Base-by-base conservation (phyloP, 23 tunicate species). In the Trididemnum clinides region DNA sequence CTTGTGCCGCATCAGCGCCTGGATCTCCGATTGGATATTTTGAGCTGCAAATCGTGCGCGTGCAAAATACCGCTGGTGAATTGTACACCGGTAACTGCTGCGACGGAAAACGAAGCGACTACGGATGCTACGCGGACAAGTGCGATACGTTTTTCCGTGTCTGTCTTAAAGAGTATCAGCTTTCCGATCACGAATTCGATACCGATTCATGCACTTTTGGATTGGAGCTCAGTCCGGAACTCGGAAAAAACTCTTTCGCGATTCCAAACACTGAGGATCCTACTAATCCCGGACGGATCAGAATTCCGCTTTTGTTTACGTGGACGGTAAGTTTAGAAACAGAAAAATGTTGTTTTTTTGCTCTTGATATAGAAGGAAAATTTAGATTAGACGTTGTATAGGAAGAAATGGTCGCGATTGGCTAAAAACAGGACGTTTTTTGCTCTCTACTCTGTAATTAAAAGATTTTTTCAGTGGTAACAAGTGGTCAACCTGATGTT, bases 301-400 rank as follows among this genome's bases (percentile, higher is more conserved):
- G 59, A 63, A 89, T 97, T 2, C 86, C 88, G 15, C 85, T 97
- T 30, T 12, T 33, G 64, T 88, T 82, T 63, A 87, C 93, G 4
- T 97, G 99, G 99, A 89, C 88, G 95, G 99, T 97, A 72, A 85
- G 99, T 83, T 38, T 4, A 62, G 15, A n/a, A n/a, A n/a, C n/a
- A n/a, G n/a, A n/a, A n/a, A n/a, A n/a, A n/a, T n/a, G n/a, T n/a
- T n/a, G n/a, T n/a, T n/a, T n/a, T n/a, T n/a, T n/a, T n/a, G n/a
- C n/a, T n/a, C n/a, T n/a, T n/a, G n/a, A n/a, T n/a, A n/a, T n/a
- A n/a, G n/a, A n/a, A n/a, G n/a, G n/a, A n/a, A n/a, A n/a, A n/a
- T n/a, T n/a, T n/a, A n/a, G n/a, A n/a, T n/a, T n/a, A n/a, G n/a
- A n/a, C n/a, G n/a, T n/a, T n/a, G n/a, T n/a, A n/a, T n/a, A n/a